Conservation (phyloP, 2,888 invertebrate species). For the Euzetes globulus region DNA sequence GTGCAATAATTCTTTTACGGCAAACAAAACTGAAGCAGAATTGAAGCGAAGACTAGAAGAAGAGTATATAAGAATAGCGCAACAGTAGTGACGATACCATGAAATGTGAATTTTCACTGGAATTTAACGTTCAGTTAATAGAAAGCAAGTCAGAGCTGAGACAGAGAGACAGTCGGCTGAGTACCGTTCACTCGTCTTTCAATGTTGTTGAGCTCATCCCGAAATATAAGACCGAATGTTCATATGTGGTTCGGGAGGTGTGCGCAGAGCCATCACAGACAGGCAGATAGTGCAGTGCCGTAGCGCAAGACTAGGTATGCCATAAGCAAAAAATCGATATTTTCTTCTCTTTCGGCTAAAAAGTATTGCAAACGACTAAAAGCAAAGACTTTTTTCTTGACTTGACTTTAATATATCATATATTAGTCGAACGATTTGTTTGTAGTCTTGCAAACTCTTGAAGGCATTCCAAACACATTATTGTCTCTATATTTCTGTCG, state of each 20-base stretch:
- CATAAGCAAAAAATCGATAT: not conserved
- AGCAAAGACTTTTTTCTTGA: conserved; percentile 1
- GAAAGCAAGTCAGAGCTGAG: not conserved
- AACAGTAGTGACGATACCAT: conserved; percentile 11
- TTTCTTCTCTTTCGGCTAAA: not conserved
- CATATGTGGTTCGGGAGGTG: not conserved
- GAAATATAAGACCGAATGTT: not conserved
- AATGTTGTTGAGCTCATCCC: not conserved
- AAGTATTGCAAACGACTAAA: not conserved
- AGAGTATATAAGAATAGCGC: conserved; percentile 3
- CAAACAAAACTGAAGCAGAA: not conserved
- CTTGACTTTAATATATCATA: conserved; percentile 12
- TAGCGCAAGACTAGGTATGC: conserved; percentile 1
- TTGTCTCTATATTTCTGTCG: conserved; percentile 12
- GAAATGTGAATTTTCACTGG: not conserved
- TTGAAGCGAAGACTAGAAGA: not conserved
- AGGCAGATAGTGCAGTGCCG: not conserved
- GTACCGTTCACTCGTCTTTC: not conserved
- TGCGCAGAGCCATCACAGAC: not conserved
- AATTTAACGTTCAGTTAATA: not conserved
- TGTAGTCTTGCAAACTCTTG: conserved; percentile 8
- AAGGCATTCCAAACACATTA: conserved; percentile 23
- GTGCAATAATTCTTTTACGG: not conserved
- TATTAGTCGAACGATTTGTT: conserved; percentile 21
- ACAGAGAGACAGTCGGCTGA: not conserved